These are phyloP conservation scores for Oikopleura vanhoeffeni DNA, from an alignment of 23 tunicate genomes.

Conservation along the genomic window DNA sequence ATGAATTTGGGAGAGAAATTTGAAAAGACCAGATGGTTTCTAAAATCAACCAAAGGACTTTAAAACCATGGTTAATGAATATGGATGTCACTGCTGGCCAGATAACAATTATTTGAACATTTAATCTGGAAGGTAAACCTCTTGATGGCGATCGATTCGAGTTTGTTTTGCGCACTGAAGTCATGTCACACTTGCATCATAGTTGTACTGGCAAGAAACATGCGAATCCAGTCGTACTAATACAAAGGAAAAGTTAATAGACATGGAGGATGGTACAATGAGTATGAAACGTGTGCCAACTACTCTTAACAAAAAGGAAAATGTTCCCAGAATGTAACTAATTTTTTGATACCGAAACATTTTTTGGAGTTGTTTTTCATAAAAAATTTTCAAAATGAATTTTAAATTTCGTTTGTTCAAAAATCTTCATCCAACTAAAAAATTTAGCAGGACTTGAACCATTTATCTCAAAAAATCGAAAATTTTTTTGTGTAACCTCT, in stretches of 20 bases:
- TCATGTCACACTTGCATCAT: neutral
- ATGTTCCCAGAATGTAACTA: too few species aligned
- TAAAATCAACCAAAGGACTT: neutral
- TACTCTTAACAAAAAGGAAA: neutral
- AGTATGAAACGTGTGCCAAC: neutral
- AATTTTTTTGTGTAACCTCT: too few species aligned
- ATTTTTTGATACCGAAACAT: too few species aligned
- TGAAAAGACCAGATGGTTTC: neutral
- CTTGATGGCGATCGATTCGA: neutral
- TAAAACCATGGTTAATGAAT: neutral
- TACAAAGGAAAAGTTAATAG: neutral
- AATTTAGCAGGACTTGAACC: too few species aligned
- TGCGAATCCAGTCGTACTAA: neutral
- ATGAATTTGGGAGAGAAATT: neutral
- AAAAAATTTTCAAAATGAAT: too few species aligned
- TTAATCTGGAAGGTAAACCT: neutral
- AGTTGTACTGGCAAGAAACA: neutral
- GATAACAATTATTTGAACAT: neutral
- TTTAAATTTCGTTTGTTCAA: too few species aligned
- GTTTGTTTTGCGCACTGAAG: neutral
- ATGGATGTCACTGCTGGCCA: slow-evolving; percentile 10
- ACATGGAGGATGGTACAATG: neutral
- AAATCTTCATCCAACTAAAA: too few species aligned
- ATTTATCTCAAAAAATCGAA: too few species aligned
- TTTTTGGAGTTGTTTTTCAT: too few species aligned